Evolutionary conservation across 2,113 vertebrate species (phyloP).

Genomic region (Pachycephala philippinensis): DNA sequence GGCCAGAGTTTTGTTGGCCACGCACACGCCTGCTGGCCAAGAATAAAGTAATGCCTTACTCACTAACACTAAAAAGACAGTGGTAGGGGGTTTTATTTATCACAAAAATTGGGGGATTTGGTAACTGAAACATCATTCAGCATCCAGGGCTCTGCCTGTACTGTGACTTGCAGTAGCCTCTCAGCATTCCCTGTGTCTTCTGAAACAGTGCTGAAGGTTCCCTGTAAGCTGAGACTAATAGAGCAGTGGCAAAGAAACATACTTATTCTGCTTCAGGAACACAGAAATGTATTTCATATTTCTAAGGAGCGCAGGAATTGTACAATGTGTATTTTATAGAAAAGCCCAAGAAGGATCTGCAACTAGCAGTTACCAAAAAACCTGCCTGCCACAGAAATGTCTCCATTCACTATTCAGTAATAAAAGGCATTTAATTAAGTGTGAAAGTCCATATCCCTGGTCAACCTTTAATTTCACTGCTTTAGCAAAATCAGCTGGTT

Average conservation of each 20-base stretch:
- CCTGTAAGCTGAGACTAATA: not conserved
- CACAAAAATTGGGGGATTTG: not conserved
- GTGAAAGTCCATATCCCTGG: not conserved
- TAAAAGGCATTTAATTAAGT: not conserved
- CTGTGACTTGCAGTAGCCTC: rapidly evolving
- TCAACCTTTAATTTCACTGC: not conserved
- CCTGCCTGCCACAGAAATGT: not conserved
- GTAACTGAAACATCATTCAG: not conserved
- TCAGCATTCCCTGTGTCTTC: not conserved
- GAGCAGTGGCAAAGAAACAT: not conserved
- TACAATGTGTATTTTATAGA: not conserved
- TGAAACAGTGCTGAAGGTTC: not conserved
- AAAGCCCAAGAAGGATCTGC: not conserved
- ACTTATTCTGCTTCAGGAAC: not conserved
- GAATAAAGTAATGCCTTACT: not conserved
- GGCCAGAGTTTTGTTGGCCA: not conserved
- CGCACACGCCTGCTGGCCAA: rapidly evolving
- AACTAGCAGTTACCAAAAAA: not conserved
- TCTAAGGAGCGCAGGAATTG: not conserved
- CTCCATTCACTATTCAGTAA: not conserved
- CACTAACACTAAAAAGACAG: not conserved
- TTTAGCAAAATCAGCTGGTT: not conserved
- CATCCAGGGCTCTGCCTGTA: not conserved
- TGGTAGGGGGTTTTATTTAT: not conserved
- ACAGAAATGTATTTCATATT: not conserved